Base-by-base conservation (phyloP, 2,888 invertebrate species). In the Cryptophagus acutangulus region DNA sequence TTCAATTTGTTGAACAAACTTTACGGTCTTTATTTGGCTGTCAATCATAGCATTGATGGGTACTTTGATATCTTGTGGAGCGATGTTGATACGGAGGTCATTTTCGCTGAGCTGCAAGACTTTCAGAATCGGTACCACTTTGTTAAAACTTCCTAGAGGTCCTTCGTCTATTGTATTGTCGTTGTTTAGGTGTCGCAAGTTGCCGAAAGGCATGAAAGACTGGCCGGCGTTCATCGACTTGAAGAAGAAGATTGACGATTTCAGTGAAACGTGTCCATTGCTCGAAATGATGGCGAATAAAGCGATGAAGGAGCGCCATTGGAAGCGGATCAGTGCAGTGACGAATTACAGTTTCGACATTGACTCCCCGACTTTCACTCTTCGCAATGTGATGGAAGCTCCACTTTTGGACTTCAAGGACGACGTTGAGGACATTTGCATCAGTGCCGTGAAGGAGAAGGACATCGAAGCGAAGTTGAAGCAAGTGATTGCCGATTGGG, bases 351-450 rank as follows among this genome's bases (percentile, higher is more conserved):
- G 75, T 3, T 84, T 91, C 63, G 85, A 90, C 51, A 77, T 90
- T 8, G 84, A 88, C 37, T 85, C 86, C 8, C 82, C 84, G 2
- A 77, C 79, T 3, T 92, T 92, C 57, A 84, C 84, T 0, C 68
- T 93, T 43, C 81, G 84, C 12, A 81, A 81, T 59, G 80, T 92
- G 1, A 84, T 92, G 82, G 84, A 87, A 63, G 91, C 91, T 1
- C 89, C 90, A 0, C 70, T 93, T 18, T 68, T 92, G 17, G 74
- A 84, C 59, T 74, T 81, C 59, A 90, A 88, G 64, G 91, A 91
- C 56, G 91, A 91, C 48, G 87, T 92, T 25, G 91, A 91, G 81
- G 91, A 92, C 62, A 86, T 91, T 52, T 92, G 92, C 58, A 84
- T 90, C 20, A 84, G 89, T 58, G 91, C 92, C 1, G 82, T 85